Percentiles rank a stretch among this genome's conserved stretches.
Evolutionary conservation across 2,797 vertebrate genomes (phyloP).

Genomic region (Meriones psammophilus): DNA sequence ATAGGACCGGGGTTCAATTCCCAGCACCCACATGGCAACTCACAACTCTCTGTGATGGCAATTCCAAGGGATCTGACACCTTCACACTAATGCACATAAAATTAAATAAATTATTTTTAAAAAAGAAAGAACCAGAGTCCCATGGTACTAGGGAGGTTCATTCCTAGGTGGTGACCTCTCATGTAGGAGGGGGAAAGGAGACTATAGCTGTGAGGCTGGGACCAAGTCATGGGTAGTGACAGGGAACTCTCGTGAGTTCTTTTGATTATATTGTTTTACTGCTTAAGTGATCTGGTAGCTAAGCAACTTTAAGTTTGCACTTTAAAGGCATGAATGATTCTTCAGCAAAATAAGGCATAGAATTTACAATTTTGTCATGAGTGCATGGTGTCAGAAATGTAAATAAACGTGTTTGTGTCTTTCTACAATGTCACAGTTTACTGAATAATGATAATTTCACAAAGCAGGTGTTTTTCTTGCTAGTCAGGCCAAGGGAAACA

Average conservation of each 20-base stretch:
- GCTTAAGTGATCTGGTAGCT: background rate
- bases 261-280: background rate
- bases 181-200: background rate
- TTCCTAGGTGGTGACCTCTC: background rate
- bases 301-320: background rate
- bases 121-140: background rate
- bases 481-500: background rate
- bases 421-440: background rate
- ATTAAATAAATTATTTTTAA: too few relatives aligned
- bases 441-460: background rate
- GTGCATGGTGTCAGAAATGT: background rate
- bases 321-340: background rate
- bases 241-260: background rate
- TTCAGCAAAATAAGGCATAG: background rate
- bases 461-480: background rate
- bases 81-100: too few relatives aligned
- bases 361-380: background rate
- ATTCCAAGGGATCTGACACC: too few relatives aligned
- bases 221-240: background rate
- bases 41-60: too few relatives aligned
- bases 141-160: background rate
- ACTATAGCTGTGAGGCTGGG: background rate
- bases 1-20: too few relatives aligned
- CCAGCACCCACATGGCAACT: too few relatives aligned
- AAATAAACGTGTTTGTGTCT: background rate